Conservation (phyloP, 2,888 invertebrate species). For the Elysia crispata region DNA sequence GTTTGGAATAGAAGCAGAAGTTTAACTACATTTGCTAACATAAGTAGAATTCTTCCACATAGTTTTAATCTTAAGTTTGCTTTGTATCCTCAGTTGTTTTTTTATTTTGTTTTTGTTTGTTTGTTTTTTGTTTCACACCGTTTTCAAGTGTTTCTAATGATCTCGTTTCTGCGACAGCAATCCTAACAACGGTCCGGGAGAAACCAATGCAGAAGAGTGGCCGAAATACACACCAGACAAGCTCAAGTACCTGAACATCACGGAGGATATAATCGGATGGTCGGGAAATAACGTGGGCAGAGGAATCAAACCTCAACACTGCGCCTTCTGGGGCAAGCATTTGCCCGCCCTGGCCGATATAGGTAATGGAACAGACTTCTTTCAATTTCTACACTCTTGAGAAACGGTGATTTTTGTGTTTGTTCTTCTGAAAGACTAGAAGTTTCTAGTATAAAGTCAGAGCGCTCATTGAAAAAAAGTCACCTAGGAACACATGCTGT, state of each 20-base stretch:
- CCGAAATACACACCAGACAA: constrained; percentile 35
- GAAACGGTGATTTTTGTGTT: too few relatives aligned
- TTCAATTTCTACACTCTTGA: too few relatives aligned
- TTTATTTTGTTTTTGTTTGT: too few relatives aligned
- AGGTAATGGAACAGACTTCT: background rate
- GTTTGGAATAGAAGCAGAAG: too few relatives aligned
- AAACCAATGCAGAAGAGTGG: constrained; percentile 24
- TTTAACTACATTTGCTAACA: too few relatives aligned
- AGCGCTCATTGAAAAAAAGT: too few relatives aligned
- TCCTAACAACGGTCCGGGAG: constrained; percentile 35
- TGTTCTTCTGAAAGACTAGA: too few relatives aligned
- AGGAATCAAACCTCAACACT: constrained; percentile 37
- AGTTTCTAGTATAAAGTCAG: too few relatives aligned
- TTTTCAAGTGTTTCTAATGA: background rate
- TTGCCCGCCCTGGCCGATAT: background rate
- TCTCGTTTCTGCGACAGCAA: constrained; percentile 13
- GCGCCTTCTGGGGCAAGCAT: constrained; percentile 38
- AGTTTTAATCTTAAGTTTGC: too few relatives aligned
- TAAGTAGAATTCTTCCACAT: too few relatives aligned
- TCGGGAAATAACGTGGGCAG: constrained; percentile 18
- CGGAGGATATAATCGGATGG: background rate
- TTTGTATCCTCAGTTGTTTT: too few relatives aligned
- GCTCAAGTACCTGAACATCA: constrained; percentile 34
- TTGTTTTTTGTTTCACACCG: background rate
- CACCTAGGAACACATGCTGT: too few relatives aligned